Percentiles rank a stretch among this genome's conserved stretches.
These are phyloP conservation scores for western clawed frog (Xenopus tropicalis) DNA, from an alignment of 2,113 vertebrate genomes.

Conservation along the genomic window DNA sequence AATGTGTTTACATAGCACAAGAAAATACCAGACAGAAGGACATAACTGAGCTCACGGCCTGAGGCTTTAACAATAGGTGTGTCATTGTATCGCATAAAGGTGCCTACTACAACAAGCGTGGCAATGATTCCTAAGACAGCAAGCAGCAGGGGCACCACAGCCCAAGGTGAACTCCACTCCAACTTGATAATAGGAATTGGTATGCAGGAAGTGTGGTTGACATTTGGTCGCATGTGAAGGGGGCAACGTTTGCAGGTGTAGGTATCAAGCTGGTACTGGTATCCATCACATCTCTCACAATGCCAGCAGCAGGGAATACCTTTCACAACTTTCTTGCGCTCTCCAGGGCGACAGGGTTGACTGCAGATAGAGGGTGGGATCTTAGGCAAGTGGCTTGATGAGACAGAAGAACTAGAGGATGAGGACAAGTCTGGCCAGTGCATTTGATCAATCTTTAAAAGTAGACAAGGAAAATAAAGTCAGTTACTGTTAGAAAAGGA, in stretches of 20 bases:
- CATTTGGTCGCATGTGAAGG: conserved; percentile 85
- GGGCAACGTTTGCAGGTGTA: conserved; percentile 90
- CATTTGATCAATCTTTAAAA: conserved; percentile 76
- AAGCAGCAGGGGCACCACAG: conserved; percentile 85
- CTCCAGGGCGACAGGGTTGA: conserved; percentile 82
- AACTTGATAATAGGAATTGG: conserved; percentile 91
- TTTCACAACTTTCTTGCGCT: conserved; percentile 91
- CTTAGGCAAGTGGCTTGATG: conserved; percentile 78
- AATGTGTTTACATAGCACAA: conserved; percentile 93
- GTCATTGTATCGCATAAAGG: conserved; percentile 91
- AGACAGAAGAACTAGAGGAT: conserved; percentile 56
- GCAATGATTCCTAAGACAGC: conserved; percentile 86
- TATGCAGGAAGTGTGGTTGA: conserved; percentile 86
- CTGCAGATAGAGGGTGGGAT: conserved; percentile 89
- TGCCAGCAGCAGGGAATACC: conserved; percentile 96
- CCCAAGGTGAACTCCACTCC: conserved; percentile 93
- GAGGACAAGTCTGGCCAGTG: conserved; percentile 78
- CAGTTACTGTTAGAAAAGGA: not conserved
- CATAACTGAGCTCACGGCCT: conserved; percentile 90
- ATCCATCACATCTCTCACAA: conserved; percentile 90
- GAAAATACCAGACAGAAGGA: conserved; percentile 91
- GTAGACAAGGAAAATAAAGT: not conserved
- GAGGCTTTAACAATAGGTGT: conserved; percentile 95
- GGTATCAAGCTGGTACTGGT: conserved; percentile 91
- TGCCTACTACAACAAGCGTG: conserved; percentile 84